phyloP scores from a whole-genome alignment of 2,888 invertebrate species.

The Iphiclides podalirius region DNA sequence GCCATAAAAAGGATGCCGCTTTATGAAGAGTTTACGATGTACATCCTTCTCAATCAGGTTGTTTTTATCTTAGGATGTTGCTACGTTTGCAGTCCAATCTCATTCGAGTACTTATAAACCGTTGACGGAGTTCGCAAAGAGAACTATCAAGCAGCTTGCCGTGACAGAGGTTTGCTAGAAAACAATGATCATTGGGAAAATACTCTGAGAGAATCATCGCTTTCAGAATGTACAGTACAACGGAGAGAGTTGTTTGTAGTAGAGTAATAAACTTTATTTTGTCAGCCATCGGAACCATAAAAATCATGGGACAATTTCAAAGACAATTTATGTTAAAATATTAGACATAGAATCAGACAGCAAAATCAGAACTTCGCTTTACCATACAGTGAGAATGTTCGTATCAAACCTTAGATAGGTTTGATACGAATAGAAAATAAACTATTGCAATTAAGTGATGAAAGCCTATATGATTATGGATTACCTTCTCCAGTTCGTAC shows the following conservation, averaged over 20 bases:
- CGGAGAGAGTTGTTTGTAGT: conserved; percentile 26
- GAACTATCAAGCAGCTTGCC: conserved; percentile 29
- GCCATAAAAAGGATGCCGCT: conserved; percentile 28
- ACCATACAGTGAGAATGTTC: too few species aligned
- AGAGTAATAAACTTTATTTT: conserved; percentile 31
- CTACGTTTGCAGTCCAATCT: conserved; percentile 34
- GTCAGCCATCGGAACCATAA: conserved; percentile 28
- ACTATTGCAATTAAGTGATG: too few species aligned
- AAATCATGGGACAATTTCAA: conserved; percentile 26
- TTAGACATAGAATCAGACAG: conserved; percentile 26
- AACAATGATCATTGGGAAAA: conserved; percentile 31
- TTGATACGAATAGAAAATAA: too few species aligned
- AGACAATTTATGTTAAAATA: conserved; percentile 24
- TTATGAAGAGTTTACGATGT: conserved; percentile 31
- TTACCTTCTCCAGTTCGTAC: too few species aligned
- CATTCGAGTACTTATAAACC: conserved; percentile 30
- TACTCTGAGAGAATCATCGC: conserved; percentile 22
- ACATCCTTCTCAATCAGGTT: conserved; percentile 32
- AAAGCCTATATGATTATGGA: too few species aligned
- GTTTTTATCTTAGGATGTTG: conserved; percentile 33
- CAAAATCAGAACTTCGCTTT: too few species aligned
- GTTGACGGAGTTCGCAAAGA: conserved; percentile 31
- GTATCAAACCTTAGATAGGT: too few species aligned
- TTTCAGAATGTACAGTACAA: conserved; percentile 20
- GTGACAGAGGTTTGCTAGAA: conserved; percentile 29